Evolutionary conservation across 1,140 invertebrate species (phyloP).

Genomic region (Zelostemma sp.): DNA sequence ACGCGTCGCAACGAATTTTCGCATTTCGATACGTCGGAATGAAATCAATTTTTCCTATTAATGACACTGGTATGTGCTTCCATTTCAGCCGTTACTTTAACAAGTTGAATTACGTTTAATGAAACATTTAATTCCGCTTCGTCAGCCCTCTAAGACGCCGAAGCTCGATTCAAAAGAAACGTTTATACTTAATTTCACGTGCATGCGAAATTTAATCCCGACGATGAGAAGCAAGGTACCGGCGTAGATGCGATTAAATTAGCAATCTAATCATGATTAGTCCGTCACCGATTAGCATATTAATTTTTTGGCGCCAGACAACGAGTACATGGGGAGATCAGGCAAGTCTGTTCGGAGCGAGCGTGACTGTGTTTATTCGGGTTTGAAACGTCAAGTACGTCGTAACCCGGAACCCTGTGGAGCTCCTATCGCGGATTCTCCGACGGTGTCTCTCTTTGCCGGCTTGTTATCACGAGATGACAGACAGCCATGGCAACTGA

Average conservation of each 20-base stretch:
- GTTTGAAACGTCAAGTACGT: conserved; percentile 11
- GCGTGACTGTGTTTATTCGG: background rate
- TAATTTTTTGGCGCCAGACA: conserved; percentile 8
- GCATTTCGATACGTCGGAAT: too few relatives aligned
- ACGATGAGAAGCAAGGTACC: too few relatives aligned
- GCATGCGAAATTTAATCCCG: too few relatives aligned
- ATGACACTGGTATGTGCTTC: too few relatives aligned
- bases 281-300: conserved; percentile 2
- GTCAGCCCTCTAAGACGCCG: too few relatives aligned
- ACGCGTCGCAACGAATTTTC: too few relatives aligned
- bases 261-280: conserved; percentile 9
- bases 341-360: background rate
- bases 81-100: too few relatives aligned
- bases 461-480: conserved; percentile 42
- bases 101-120: too few relatives aligned
- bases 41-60: too few relatives aligned
- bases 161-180: too few relatives aligned
- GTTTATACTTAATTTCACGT: too few relatives aligned
- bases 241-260: background rate
- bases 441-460: conserved; percentile 12
- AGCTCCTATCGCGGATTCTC: conserved; percentile 6
- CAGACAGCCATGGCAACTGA: conserved; percentile 28
- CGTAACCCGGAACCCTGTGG: conserved; percentile 6
- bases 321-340: background rate
- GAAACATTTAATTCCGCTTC: too few relatives aligned